Percentiles rank a stretch among this genome's conserved stretches.
Conservation (phyloP, 2,797 vertebrate genomes). For the Meriones psammophilus region DNA sequence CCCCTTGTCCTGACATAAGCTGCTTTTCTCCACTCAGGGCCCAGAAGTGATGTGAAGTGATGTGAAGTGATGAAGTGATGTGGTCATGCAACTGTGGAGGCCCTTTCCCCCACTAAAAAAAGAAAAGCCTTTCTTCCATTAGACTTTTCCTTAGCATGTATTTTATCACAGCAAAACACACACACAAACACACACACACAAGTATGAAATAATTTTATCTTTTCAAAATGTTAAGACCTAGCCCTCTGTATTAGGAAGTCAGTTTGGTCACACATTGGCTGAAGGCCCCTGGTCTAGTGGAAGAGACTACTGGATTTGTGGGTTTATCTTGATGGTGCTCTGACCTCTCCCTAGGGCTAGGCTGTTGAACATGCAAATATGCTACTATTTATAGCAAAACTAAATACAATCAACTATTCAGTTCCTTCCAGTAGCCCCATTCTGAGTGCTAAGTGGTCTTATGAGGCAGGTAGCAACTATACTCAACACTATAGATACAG, state of each 20-base stretch:
- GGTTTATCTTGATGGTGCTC: neutral
- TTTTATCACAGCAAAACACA: neutral
- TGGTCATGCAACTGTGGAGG: too few relatives aligned
- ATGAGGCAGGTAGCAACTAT: neutral
- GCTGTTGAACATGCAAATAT: too few relatives aligned
- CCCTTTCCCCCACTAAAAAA: too few relatives aligned
- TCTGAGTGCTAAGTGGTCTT: neutral
- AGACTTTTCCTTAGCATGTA: too few relatives aligned
- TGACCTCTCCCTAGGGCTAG: neutral
- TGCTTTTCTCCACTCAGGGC: neutral
- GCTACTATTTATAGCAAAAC: neutral
- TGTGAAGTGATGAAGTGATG: too few relatives aligned
- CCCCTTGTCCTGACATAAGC: neutral
- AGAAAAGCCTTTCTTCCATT: neutral
- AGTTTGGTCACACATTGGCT: neutral
- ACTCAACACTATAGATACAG: neutral
- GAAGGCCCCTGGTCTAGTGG: neutral
- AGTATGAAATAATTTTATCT: neutral
- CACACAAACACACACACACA: neutral
- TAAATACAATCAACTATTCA: neutral
- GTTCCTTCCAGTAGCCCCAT: neutral
- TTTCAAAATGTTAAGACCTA: conserved; percentile 26
- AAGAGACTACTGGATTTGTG: neutral
- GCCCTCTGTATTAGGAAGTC: neutral
- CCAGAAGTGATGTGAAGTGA: too few relatives aligned